Evolutionary conservation across 35 echinoderm and acorn worm genomes (phyloP).

Genomic region (Chiridota heheva): DNA sequence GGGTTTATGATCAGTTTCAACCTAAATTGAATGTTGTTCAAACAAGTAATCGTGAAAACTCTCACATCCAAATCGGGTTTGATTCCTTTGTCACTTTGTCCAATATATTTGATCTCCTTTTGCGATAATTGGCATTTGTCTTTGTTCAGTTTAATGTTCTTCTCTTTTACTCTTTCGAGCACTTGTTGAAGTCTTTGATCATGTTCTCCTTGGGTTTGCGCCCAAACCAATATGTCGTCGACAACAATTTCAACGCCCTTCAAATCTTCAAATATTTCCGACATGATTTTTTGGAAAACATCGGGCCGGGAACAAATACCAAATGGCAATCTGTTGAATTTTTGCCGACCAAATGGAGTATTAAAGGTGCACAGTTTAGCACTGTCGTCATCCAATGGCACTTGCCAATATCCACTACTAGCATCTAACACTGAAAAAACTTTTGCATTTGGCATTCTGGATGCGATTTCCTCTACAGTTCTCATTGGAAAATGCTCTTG

Average conservation of each 20-base stretch:
- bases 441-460: slow-evolving; percentile 15
- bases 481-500: slow-evolving; percentile 40
- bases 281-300: slow-evolving; percentile 33
- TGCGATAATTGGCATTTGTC: slow-evolving; percentile 18
- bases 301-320: slow-evolving; percentile 30
- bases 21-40: too few relatives aligned
- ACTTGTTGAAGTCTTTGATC: not conserved
- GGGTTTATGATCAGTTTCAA: too few relatives aligned
- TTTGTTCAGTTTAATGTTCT: slow-evolving; percentile 17
- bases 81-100: too few relatives aligned
- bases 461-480: slow-evolving; percentile 41
- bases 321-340: slow-evolving; percentile 30
- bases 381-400: slow-evolving; percentile 40
- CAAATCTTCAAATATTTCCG: slow-evolving; percentile 12
- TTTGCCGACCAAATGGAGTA: slow-evolving; percentile 34
- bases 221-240: slow-evolving; percentile 67
- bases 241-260: slow-evolving; percentile 31
- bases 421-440: slow-evolving; percentile 47
- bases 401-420: slow-evolving; percentile 52
- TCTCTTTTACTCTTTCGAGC: not conserved
- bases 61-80: too few relatives aligned
- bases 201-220: not conserved
- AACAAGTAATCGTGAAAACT: too few relatives aligned
- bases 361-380: slow-evolving; percentile 24
- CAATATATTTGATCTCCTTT: slow-evolving; percentile 24